phyloP scores from a whole-genome alignment of 2,888 invertebrate species.

The Hirtodrosophila confusa region DNA sequence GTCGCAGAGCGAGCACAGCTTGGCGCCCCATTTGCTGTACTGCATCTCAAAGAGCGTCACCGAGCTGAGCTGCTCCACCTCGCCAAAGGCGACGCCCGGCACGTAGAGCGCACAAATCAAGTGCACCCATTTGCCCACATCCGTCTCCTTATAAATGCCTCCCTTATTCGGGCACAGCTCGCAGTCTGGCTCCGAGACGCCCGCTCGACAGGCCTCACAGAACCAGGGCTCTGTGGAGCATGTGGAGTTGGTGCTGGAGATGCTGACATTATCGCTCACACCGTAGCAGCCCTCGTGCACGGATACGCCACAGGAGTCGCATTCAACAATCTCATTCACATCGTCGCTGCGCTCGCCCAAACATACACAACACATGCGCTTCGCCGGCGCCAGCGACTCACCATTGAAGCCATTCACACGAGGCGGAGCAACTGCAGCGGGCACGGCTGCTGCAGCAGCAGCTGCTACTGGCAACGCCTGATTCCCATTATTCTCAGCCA shows the following conservation, averaged over 20 bases:
- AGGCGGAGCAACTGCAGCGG: conserved; percentile 26
- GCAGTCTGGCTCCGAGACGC: conserved; percentile 93
- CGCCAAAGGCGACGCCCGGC: conserved; percentile 98
- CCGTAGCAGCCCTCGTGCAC: conserved; percentile 99
- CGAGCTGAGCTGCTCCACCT: conserved; percentile 95
- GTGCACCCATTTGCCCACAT: conserved; percentile 99
- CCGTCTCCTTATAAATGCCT: conserved; percentile 97
- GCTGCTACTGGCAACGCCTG: conserved; percentile 4
- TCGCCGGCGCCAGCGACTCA: conserved; percentile 85
- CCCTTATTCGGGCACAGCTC: conserved; percentile 97
- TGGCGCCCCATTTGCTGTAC: conserved; percentile 98
- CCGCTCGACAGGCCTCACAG: conserved; percentile 98
- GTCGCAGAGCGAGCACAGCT: conserved; percentile 94
- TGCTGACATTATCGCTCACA: conserved; percentile 94
- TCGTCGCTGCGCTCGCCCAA: conserved; percentile 96
- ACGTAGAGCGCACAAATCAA: conserved; percentile 98
- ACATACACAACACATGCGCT: conserved; percentile 96
- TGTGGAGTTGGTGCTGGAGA: conserved; percentile 96
- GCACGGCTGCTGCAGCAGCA: not conserved
- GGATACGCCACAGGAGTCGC: conserved; percentile 97
- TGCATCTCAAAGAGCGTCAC: conserved; percentile 98
- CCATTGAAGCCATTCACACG: conserved; percentile 43
- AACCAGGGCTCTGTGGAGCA: conserved; percentile 99
- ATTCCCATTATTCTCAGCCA: conserved; percentile 62
- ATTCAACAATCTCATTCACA: conserved; percentile 98